Evolutionary conservation across 1,140 invertebrate genomes (phyloP), one percentile per base, ranked within the genome.

Genomic region (Popillia japonica): DNA sequence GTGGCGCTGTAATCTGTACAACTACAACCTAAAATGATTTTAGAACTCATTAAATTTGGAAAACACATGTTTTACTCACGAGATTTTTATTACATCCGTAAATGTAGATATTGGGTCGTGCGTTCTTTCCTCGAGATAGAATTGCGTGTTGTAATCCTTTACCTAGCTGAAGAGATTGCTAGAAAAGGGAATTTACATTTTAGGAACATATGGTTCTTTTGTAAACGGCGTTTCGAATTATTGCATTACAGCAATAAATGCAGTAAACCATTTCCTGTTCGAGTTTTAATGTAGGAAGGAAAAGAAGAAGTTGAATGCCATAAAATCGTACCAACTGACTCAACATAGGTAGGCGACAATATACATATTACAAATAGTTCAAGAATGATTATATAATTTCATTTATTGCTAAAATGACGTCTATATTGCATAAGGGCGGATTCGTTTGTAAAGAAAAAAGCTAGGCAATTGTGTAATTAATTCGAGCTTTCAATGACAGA

Each of bases 11-110:
- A 8, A 48, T 10, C 44, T 14, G 17, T 48, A 48, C 17, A n/a
- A n/a, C 17, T n/a, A 0, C 1, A 10, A 14, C 44, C 11, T 48
- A 48, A 48, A 48, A 48, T n/a, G 8, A n/a, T 48, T 48, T 48
- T 14, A 42, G 14, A n/a, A 64, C 3, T 64, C 61, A n/a, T 64
- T 10, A 64, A 64, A 64, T 64, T 64, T 64, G 61, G 6, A 64
- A 64, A 64, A 64, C 61, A 64, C 61, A 11, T 64, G 61, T 64
- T 64, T 17, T 23, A 7, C 61, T 64, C 17, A 27, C 17, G 61
- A 64, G 17, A 64, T 64, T 64, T 64, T 64, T 64, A 64, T 27
- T 22, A 20, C 61, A 27, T 22, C 61, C 61, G n/a, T n/a, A n/a
- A n/a, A n/a, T n/a, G 17, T 64, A 9, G 61, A 64, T 23, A 64